Conservation (phyloP, 2,888 invertebrate genomes). For the Dasypolia templi region DNA sequence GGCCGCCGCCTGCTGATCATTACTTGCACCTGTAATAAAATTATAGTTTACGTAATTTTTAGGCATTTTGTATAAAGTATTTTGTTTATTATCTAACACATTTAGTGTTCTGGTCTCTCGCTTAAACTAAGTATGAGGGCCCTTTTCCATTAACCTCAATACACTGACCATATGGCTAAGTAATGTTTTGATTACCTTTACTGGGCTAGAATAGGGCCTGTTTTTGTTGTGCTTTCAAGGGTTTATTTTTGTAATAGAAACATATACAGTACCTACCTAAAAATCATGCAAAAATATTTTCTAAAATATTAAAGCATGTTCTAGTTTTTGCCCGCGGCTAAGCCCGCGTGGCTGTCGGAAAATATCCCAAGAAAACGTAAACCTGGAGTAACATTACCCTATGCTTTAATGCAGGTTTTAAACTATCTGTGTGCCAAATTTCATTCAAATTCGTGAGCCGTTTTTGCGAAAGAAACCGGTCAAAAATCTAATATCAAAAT, state of each 20-base stretch:
- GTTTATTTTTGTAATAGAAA: constrained; percentile 7
- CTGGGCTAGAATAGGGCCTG: neutral
- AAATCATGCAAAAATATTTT: neutral
- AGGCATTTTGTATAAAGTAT: no score
- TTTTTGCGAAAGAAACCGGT: neutral
- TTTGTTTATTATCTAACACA: no score
- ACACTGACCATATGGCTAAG: no score
- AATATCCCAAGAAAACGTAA: neutral
- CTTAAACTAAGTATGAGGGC: no score
- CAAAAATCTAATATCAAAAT: neutral
- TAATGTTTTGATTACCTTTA: constrained; percentile 34
- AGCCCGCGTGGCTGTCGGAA: neutral
- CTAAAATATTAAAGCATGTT: neutral
- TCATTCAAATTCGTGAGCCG: neutral
- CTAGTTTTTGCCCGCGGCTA: neutral
- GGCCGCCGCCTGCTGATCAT: no score
- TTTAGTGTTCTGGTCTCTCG: no score
- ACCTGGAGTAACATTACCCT: neutral
- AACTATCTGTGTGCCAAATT: neutral
- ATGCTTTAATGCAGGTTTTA: neutral
- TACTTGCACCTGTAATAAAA: no score
- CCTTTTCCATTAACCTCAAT: no score
- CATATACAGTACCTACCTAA: neutral
- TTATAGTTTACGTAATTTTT: no score
- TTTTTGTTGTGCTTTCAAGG: constrained; percentile 2